A percentile compares a stretch with the other conserved stretches of the same genome.
Conservation (phyloP, 2,113 vertebrate species). For the Sceloporus tristichus region DNA sequence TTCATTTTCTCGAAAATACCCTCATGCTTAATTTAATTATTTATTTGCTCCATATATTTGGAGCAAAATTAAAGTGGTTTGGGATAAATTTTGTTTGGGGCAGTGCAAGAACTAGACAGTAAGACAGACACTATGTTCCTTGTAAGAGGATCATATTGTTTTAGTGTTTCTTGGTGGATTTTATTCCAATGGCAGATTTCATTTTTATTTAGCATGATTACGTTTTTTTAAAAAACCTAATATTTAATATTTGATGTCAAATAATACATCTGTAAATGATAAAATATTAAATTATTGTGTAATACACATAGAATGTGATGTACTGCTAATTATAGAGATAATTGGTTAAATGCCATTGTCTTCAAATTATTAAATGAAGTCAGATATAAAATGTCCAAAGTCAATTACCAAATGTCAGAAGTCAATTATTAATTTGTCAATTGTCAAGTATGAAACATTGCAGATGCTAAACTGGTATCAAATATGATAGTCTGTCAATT, state of each 20-base stretch:
- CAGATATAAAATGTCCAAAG: background rate
- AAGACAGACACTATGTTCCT: no score
- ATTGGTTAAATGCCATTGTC: background rate
- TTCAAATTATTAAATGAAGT: background rate
- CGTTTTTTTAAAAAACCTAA: background rate
- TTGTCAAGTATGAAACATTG: background rate
- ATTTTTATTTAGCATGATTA: background rate
- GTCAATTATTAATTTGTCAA: background rate
- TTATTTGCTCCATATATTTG: background rate
- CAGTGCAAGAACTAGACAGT: background rate
- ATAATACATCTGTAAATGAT: background rate
- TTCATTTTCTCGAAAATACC: no score
- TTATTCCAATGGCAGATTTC: background rate
- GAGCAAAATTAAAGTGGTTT: background rate
- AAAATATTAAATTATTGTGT: background rate
- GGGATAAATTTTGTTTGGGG: background rate
- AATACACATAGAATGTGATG: background rate
- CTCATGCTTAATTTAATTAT: no score
- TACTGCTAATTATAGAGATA: background rate
- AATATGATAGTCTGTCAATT: background rate
- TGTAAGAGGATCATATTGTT: no score
- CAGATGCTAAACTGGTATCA: background rate
- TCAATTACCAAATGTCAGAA: background rate
- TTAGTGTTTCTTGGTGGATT: background rate
- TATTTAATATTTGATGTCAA: background rate